A percentile compares a stretch with the other conserved stretches of the same genome.
Conservation (phyloP, 2,888 invertebrate species). For the Drosophila hawaiiensis region DNA sequence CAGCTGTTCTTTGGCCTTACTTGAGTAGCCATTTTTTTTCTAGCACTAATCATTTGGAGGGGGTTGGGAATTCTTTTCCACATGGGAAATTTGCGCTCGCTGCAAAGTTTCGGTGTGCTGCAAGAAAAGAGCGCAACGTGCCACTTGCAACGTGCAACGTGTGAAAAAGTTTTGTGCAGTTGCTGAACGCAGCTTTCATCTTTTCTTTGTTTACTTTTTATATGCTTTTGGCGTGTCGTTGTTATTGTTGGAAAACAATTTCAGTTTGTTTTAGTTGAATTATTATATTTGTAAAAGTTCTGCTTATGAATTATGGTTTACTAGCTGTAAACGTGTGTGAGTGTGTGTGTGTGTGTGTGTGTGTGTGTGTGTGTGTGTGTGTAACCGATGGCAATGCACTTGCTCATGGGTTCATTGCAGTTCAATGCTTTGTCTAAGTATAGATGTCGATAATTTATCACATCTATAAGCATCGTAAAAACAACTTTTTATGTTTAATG, state of each 20-base stretch:
- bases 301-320: slow-evolving; percentile 75
- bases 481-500: background rate
- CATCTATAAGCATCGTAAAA: background rate
- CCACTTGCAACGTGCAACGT: slow-evolving; percentile 32
- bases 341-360: background rate
- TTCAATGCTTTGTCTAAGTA: slow-evolving; percentile 24
- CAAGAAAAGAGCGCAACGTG: slow-evolving; percentile 13
- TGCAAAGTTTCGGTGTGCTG: slow-evolving; percentile 36
- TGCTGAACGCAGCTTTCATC: slow-evolving; percentile 63
- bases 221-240: slow-evolving; percentile 3
- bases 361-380: slow-evolving; percentile 7
- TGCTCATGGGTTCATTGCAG: slow-evolving; percentile 40
- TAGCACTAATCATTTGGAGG: background rate
- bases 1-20: slow-evolving; percentile 22
- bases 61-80: background rate
- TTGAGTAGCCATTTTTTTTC: background rate
- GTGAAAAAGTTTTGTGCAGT: slow-evolving; percentile 59
- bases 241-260: slow-evolving; percentile 33
- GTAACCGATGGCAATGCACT: slow-evolving; percentile 44
- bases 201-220: slow-evolving; percentile 12
- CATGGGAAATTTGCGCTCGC: slow-evolving; percentile 39
- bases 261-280: slow-evolving; percentile 75
- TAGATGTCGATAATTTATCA: slow-evolving; percentile 10
- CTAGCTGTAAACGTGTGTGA: slow-evolving; percentile 6
- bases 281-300: slow-evolving; percentile 77